phyloP scores from a whole-genome alignment of 1,140 invertebrate species.

The Melitaea cinxia region DNA sequence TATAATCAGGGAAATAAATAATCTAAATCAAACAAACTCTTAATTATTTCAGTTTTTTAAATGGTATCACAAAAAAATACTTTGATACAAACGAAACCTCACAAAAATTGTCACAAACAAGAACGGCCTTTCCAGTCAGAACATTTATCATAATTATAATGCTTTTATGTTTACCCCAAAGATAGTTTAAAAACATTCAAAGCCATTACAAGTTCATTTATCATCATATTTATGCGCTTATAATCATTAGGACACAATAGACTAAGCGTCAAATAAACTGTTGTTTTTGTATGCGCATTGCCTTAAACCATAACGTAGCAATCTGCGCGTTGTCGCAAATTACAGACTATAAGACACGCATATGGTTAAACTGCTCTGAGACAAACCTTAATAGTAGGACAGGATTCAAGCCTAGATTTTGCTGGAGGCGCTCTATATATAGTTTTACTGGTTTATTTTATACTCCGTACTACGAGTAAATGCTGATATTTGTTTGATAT shows the following conservation, averaged over 20 bases:
- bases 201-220: no score
- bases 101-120: no score
- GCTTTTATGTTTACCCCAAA: no score
- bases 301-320: conserved; percentile 59
- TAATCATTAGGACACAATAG: background rate
- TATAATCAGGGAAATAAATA: no score
- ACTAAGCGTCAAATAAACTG: background rate
- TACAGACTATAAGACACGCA: conserved; percentile 55
- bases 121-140: no score
- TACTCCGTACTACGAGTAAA: background rate
- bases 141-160: no score
- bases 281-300: conserved; percentile 37
- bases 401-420: conserved; percentile 47
- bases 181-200: no score
- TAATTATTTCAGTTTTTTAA: no score
- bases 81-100: no score
- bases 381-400: conserved; percentile 68
- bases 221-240: no score
- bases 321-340: conserved; percentile 58
- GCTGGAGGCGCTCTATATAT: conserved; percentile 42
- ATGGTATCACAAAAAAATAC: no score
- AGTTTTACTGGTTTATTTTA: conserved; percentile 36
- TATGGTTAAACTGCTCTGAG: conserved; percentile 58
- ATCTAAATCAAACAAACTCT: no score
- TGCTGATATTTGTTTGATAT: background rate